Evolutionary conservation across 2,888 invertebrate species (phyloP).

Genomic region (Germaria angustata): DNA sequence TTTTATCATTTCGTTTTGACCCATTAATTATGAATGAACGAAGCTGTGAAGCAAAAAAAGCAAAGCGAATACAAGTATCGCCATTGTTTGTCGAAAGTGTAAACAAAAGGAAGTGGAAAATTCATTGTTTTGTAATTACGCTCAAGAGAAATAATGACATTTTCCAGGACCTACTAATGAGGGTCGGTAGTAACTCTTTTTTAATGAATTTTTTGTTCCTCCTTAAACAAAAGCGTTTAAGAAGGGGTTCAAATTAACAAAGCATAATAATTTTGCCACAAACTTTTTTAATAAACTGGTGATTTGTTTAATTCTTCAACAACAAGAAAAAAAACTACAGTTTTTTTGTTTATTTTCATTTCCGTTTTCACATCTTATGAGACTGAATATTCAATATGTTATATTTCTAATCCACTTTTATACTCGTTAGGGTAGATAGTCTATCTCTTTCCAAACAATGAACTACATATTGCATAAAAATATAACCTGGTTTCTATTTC

Average conservation of each 20-base stretch:
- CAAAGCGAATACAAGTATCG: background rate
- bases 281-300: constrained; percentile 4
- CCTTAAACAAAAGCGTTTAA: background rate
- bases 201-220: background rate
- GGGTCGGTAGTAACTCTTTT: background rate
- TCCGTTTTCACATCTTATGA: background rate
- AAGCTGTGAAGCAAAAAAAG: background rate
- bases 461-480: too few relatives aligned
- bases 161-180: constrained; percentile 17
- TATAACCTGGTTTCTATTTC: too few relatives aligned
- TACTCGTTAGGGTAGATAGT: too few relatives aligned
- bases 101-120: background rate
- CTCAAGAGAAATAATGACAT: background rate
- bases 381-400: too few relatives aligned
- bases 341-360: background rate
- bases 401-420: too few relatives aligned
- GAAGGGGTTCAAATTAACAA: constrained; percentile 3
- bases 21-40: too few relatives aligned
- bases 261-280: constrained; percentile 35
- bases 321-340: background rate
- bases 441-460: too few relatives aligned
- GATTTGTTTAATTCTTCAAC: background rate
- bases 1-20: background rate
- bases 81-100: background rate
- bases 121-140: constrained; percentile 13